Base-by-base conservation (phyloP, 2,888 invertebrate genomes). In the Caenorhabditis angaria region DNA sequence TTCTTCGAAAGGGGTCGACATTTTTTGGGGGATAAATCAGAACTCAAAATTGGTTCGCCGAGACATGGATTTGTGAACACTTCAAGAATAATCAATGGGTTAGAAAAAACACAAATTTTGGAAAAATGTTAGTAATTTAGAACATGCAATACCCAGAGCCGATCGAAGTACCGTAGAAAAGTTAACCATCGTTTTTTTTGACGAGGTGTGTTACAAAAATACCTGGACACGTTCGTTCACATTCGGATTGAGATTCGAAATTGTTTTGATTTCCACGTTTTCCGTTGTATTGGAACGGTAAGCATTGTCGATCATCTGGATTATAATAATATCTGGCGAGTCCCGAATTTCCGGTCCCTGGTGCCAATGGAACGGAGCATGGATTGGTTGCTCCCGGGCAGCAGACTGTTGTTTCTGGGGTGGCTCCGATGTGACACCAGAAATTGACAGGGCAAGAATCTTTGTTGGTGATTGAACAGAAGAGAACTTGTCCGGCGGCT, bases 281-380 rank as follows among this genome's bases (percentile, higher is more conserved):
- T 50, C 87, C 87, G 65, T 86, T 87, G 82, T 87, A 87, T 71
- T 81, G 80, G 83, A 87, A 87, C 20, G 83, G 78, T n/a, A 85
- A 78, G 63, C 87, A 87, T 74, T 82, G 76, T 47, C 85, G 74
- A 29, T 85, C 85, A 69, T 88, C 87, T 2, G 85, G 78, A 69
- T 88, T 87, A 73, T 87, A 87, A 65, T 87, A 87, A 76, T 81
- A 87, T 61, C 86, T 63, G 1, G 70, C 25, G 10, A 81, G 69
- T 20, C 83, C 82, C 20, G 73, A 67, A 61, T 83, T 84, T 58
- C 87, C 87, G 12, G 87, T 87, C 51, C 87, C 87, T 3, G 87
- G 87, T 0, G 87, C 84, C 27, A 87, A 63, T 2, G 87, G 87
- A 6, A 87, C 87, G 0, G 86, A 87, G 78, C 87, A 87, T 0